Evolutionary conservation across 2,113 vertebrate genomes (phyloP).

Genomic region (Labrus mixtus): DNA sequence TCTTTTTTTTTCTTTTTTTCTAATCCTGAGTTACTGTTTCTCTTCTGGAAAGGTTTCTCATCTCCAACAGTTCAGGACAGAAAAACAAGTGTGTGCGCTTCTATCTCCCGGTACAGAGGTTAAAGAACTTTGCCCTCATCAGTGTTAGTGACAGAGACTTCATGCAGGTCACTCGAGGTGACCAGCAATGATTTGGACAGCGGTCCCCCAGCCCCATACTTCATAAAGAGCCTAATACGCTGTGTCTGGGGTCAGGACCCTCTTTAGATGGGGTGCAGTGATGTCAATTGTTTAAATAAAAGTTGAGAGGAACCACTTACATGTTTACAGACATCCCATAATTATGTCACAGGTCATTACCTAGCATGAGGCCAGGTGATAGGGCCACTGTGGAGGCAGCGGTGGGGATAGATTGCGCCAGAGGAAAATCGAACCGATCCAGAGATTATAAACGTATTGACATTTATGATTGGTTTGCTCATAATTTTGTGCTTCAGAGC

Average conservation of each 20-base stretch:
- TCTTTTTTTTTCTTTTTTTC: neutral
- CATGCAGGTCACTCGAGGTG: slow-evolving; percentile 73
- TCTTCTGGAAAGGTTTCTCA: slow-evolving; percentile 41
- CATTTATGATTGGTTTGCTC: slow-evolving; percentile 72
- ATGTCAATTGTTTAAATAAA: slow-evolving; percentile 85
- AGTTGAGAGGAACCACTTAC: slow-evolving; percentile 82
- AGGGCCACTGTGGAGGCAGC: slow-evolving; percentile 41
- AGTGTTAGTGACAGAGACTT: slow-evolving; percentile 74
- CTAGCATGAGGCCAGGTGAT: slow-evolving; percentile 66
- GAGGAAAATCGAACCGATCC: slow-evolving; percentile 67
- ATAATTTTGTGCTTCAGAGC: slow-evolving; percentile 64
- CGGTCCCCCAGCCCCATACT: slow-evolving; percentile 78
- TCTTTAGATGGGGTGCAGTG: slow-evolving; percentile 78
- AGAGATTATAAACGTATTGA: slow-evolving; percentile 73
- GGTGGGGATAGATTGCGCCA: slow-evolving; percentile 50
- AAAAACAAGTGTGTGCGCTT: slow-evolving; percentile 63
- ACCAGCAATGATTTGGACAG: slow-evolving; percentile 77
- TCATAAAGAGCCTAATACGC: slow-evolving; percentile 82
- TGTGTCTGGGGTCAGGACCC: slow-evolving; percentile 82
- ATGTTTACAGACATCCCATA: slow-evolving; percentile 81
- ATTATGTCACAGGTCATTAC: slow-evolving; percentile 84
- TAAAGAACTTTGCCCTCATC: slow-evolving; percentile 80
- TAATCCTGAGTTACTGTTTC: slow-evolving; percentile 47
- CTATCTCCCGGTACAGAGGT: slow-evolving; percentile 63
- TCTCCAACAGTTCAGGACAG: slow-evolving; percentile 52